phyloP scores from a whole-genome alignment of 2,888 invertebrate species.

The Trichogramma dendrolimi region DNA sequence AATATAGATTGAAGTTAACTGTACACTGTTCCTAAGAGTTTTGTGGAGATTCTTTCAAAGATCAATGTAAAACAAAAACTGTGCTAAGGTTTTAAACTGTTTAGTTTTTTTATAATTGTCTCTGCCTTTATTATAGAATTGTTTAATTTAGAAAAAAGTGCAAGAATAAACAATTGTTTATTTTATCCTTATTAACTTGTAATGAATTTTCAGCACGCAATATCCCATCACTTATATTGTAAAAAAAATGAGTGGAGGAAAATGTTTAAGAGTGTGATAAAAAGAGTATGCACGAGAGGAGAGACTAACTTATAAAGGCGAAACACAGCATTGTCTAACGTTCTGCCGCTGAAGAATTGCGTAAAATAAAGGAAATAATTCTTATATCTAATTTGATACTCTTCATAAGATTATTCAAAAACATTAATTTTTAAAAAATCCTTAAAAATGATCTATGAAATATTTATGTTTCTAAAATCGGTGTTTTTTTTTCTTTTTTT shows the following conservation, averaged over 20 bases:
- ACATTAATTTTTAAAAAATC: too few species aligned
- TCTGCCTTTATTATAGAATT: constrained; percentile 17
- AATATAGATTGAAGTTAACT: too few species aligned
- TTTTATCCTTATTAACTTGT: constrained; percentile 22
- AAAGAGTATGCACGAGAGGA: constrained; percentile 22
- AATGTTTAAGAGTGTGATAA: neutral
- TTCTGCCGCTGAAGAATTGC: constrained; percentile 22
- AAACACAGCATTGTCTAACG: constrained; percentile 11
- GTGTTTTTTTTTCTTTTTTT: constrained; percentile 4
- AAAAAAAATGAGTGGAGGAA: constrained; percentile 11
- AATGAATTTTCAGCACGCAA: constrained; percentile 18
- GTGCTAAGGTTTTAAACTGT: constrained; percentile 12
- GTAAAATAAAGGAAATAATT: constrained; percentile 29
- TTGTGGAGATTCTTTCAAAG: constrained; percentile 9
- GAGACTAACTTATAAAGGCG: constrained; percentile 19
- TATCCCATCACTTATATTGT: constrained; percentile 23
- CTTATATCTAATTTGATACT: neutral
- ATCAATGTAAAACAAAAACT: constrained; percentile 10
- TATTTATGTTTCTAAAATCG: neutral
- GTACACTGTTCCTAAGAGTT: constrained; percentile 18
- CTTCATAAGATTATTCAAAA: too few species aligned
- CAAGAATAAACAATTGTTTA: constrained; percentile 20
- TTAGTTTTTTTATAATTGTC: constrained; percentile 8
- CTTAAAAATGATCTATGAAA: constrained; percentile 1
- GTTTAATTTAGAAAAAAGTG: constrained; percentile 21